Base-by-base conservation (phyloP, 1,140 invertebrate genomes). In the Drosophila rufa region DNA sequence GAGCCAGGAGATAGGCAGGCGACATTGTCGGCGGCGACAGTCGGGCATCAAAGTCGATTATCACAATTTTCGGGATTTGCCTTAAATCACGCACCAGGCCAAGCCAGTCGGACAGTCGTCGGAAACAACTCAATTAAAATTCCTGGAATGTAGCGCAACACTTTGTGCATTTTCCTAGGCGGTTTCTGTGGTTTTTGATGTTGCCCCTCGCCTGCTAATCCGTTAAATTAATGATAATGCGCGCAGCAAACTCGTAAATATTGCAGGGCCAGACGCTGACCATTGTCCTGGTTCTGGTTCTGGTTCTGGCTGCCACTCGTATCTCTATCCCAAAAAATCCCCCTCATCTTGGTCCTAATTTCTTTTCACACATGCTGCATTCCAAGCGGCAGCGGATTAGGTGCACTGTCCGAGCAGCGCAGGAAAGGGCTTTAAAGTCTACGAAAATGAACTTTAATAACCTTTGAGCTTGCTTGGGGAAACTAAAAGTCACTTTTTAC, bases 201-300 rank as follows among this genome's bases (percentile, higher is more conserved):
- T 77, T 75, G 67, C 66, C 65, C 47, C 50, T 45, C 19, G 15
- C 19, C 45, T 73, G 67, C 75, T 87, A 87, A 87, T 87, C 84
- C 71, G 73, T 55, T 80, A 89, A 87, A 87, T 87, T 89, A 89
- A 87, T 89, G 84, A 89, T 87, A 89, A 78, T 83, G 77, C 85
- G 84, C 84, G 80, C 84, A 69, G 40, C 68, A 69, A 62, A 70
- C 59, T 82, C 82, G 68, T 86, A 84, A 82, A 85, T 78, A 73
- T 57, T 43, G 40, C 30, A 51, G 58, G 61, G n/a, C 15, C 48
- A 51, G 53, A 46, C 45, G 36, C 38, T 45, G 43, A 42, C 33
- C 59, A 67, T 65, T 69, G 61, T 67, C 22, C 46, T 33, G 42
- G 25, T 17, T 4, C n/a, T 30, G 57, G 38, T 36, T 22, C n/a